Evolutionary conservation across 1,140 invertebrate species (phyloP), one percentile per base, ranked within the genome.

Genomic region (Scaptomyza graminum): DNA sequence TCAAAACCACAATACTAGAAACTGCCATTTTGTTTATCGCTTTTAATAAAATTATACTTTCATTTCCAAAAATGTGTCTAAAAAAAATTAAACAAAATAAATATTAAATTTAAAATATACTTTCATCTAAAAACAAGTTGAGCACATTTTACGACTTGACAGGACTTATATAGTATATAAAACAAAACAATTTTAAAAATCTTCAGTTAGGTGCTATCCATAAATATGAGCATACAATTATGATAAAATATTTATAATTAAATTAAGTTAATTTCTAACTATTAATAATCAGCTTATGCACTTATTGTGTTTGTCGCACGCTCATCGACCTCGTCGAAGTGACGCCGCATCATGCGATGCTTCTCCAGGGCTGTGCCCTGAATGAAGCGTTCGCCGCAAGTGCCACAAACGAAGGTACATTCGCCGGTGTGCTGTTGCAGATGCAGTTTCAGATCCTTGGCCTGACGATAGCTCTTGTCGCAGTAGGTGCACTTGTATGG

Each of bases 401-500:
- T 89, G 49, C 79, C 84, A 12, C 83, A 88, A 6, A 84, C 69
- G 1, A 88, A 88, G 0, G 83, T 79, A 8, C 72, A 89, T 31
- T 88, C 83, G 1, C 83, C 83, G 0, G 83, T 88, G 37, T 88
- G 83, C 63, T 88, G 83, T 44, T 89, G 83, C 25, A 88, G 49
- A 50, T 88, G 83, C 1, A 88, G 52, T 22, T 88, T 88, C 8
- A 88, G 39, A 62, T 88, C 83, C 61, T 88, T 88, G 4, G 83
- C 76, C 61, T 88, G 83, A 0, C 83, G 79, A 46, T 88, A 88
- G 59, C 84, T 79, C 51, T 88, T 88, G 13, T 88, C 83, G 46
- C 83, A 88, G 57, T 84, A 88, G 2, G 75, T 89, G 61, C 83
- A 88, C 51, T 88, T 79, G 50, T 88, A 79, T 31, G 83, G 83